These are phyloP conservation scores for Eulemur rubriventer DNA, from an alignment of 2,797 vertebrate genomes.

Conservation along the genomic window DNA sequence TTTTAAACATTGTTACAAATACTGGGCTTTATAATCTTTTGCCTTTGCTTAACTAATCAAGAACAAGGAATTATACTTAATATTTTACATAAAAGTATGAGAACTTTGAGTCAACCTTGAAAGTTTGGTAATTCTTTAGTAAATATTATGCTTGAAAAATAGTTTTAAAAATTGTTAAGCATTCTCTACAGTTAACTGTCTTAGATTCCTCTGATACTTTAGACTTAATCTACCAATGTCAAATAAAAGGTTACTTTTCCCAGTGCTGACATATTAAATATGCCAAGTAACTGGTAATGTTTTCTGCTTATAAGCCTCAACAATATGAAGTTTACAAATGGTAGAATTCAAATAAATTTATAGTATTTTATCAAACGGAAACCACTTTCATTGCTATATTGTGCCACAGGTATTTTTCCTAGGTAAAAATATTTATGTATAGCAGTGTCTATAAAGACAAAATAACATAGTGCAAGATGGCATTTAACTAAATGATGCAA, in stretches of 20 bases:
- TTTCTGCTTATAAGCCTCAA: conserved; percentile 2
- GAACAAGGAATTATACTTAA: neutral
- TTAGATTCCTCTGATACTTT: neutral
- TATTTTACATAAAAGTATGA: conserved; percentile 35
- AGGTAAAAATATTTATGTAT: conserved; percentile 9
- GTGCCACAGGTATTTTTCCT: neutral
- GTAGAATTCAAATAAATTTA: neutral
- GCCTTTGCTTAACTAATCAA: neutral
- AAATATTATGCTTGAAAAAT: conserved; percentile 3
- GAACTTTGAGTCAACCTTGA: conserved; percentile 13
- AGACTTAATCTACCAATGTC: neutral
- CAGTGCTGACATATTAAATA: neutral
- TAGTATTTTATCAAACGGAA: neutral
- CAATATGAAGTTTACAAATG: neutral
- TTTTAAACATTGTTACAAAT: neutral
- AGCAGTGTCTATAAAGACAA: neutral
- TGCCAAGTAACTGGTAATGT: neutral
- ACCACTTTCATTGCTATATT: neutral
- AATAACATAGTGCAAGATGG: neutral
- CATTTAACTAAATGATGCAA: conserved; percentile 17
- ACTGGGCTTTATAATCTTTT: neutral
- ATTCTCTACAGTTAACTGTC: neutral
- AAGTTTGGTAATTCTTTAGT: neutral
- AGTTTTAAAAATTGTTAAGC: neutral
- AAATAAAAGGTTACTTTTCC: neutral